Conservation (phyloP, 2,888 invertebrate genomes). For the Prenolepis imparis region DNA sequence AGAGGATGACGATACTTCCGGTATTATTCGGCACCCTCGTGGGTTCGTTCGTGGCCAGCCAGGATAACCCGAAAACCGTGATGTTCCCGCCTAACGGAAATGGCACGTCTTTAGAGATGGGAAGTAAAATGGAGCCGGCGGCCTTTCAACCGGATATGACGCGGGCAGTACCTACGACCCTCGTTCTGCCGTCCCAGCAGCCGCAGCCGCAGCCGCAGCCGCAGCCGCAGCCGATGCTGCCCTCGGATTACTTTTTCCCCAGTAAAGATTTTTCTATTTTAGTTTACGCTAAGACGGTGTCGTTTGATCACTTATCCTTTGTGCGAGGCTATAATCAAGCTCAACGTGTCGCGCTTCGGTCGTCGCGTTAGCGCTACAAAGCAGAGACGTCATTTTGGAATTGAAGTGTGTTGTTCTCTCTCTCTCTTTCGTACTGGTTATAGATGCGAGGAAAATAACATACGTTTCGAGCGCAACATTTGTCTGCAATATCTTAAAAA, state of each 20-base stretch:
- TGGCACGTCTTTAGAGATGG: slow-evolving; percentile 56
- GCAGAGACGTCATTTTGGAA: slow-evolving; percentile 47
- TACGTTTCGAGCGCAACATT: neutral
- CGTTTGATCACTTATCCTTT: slow-evolving; percentile 56
- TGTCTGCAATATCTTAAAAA: neutral
- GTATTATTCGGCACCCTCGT: slow-evolving; percentile 32
- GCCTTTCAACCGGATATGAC: slow-evolving; percentile 58
- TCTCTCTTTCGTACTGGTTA: neutral
- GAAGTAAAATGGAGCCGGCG: slow-evolving; percentile 54
- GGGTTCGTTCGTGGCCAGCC: slow-evolving; percentile 50
- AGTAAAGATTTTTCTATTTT: slow-evolving; percentile 72
- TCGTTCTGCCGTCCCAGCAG: slow-evolving; percentile 15
- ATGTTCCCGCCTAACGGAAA: slow-evolving; percentile 64
- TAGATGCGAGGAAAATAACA: neutral
- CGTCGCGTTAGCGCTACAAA: slow-evolving; percentile 43
- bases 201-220: slow-evolving; percentile 46
- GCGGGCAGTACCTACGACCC: slow-evolving; percentile 41
- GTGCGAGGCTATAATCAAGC: slow-evolving; percentile 46
- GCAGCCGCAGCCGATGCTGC: slow-evolving; percentile 57
- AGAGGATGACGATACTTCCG: slow-evolving; percentile 24
- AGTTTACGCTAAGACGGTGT: slow-evolving; percentile 48
- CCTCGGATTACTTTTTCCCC: slow-evolving; percentile 75
- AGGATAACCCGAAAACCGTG: slow-evolving; percentile 55
- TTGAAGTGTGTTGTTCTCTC: slow-evolving; percentile 22
- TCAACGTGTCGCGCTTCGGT: slow-evolving; percentile 36